Evolutionary conservation across 2,113 vertebrate genomes (phyloP), one percentile per base, ranked within the genome.

Genomic region (Ptychochromis oligacanthus): DNA sequence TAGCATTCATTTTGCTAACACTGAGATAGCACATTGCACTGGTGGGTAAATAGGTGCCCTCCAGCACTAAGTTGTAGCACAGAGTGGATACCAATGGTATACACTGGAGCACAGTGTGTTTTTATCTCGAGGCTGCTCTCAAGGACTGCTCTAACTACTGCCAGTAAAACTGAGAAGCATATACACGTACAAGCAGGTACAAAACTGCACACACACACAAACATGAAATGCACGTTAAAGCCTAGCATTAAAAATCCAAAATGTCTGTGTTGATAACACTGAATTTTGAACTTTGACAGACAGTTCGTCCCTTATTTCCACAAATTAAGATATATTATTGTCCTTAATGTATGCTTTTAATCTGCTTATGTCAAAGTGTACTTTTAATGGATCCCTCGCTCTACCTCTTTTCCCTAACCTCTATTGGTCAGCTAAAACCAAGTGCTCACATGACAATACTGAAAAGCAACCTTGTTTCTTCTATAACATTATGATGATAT

Each of bases 21-120:
- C 54, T 57, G 40, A 84, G 38, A 64, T 38, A 80, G 64, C 72
- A 20, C 75, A 84, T 79, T 84, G 64, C 86, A 88, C 81, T 65
- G 64, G 78, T 54, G 65, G 60, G 54, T 84, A 89, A 91, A 88
- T 85, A 82, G 75, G 34, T 83, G 87, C 84, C 91, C 86, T 90
- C 54, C 81, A 90, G 84, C 81, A 61, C 61, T 2, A 15, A 81
- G 62, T 81, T 83, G 65, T 89, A 79, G 72, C 65, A 79, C 60
- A 81, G 75, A 87, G 79, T 75, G 72, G 64, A 75, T 82, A 80
- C 40, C 79, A 86, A 91, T 83, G 75, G 79, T 36, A 78, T 55
- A 76, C 75, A 70, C 22, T 40, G 65, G 76, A 83, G 59, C 83
- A 80, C 70, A 18, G 62, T 74, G 75, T 82, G 77, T 74, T 77